These are phyloP conservation scores for Crossocerus cetratus DNA, from an alignment of 2,888 invertebrate genomes.

Conservation along the genomic window DNA sequence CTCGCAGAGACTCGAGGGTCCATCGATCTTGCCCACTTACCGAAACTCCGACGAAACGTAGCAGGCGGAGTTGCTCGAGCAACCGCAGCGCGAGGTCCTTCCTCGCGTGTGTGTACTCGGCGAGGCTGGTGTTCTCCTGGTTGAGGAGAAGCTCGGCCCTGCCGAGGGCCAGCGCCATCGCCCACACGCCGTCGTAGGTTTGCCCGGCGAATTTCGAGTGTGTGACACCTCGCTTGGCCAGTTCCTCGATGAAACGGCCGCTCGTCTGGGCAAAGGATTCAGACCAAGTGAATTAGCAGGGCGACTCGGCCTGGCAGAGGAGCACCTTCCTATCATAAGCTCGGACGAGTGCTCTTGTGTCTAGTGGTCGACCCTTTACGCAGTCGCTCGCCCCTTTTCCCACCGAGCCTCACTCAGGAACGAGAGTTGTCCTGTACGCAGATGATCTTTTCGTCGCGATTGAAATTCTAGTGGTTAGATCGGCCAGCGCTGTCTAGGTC, in stretches of 20 bases:
- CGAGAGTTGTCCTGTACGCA: too few species aligned
- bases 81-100: conserved; percentile 86
- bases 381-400: too few species aligned
- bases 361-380: too few species aligned
- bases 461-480: too few species aligned
- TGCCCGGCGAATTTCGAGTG: conserved; percentile 86
- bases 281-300: neutral
- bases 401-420: too few species aligned
- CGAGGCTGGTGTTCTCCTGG: conserved; percentile 76
- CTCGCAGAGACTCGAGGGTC: too few species aligned
- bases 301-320: too few species aligned
- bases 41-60: conserved; percentile 91
- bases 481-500: too few species aligned
- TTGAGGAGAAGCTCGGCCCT: conserved; percentile 82
- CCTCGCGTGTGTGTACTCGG: conserved; percentile 85
- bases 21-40: conserved; percentile 79
- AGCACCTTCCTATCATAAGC: too few species aligned
- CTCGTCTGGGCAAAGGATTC: conserved; percentile 79
- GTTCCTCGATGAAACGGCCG: conserved; percentile 81
- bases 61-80: conserved; percentile 83
- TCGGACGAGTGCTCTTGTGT: too few species aligned
- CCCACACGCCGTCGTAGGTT: conserved; percentile 95
- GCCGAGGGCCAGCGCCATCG: conserved; percentile 87
- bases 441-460: too few species aligned
- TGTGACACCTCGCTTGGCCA: conserved; percentile 79